These are phyloP conservation scores for Ochropacha duplaris DNA, from an alignment of 2,888 invertebrate genomes.

Conservation along the genomic window DNA sequence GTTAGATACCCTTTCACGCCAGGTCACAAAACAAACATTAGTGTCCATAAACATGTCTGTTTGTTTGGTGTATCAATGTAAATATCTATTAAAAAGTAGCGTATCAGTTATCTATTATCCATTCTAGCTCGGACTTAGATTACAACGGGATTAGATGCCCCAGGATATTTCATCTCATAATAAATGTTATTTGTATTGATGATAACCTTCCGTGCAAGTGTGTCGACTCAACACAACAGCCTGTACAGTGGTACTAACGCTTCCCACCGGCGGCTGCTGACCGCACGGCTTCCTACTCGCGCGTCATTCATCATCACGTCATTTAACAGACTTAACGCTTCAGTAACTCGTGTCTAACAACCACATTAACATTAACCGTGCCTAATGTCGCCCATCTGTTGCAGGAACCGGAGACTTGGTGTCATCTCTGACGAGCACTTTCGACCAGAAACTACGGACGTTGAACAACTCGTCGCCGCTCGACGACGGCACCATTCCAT, in stretches of 20 bases:
- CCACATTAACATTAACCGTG: neutral
- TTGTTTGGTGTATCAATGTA: too few species aligned
- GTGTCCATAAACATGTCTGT: too few species aligned
- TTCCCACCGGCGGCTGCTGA: slow-evolving; percentile 58
- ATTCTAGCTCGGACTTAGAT: too few species aligned
- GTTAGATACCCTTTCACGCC: too few species aligned
- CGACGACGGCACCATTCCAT: slow-evolving; percentile 87
- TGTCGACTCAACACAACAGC: neutral
- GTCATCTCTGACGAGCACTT: slow-evolving; percentile 91
- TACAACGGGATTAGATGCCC: too few species aligned
- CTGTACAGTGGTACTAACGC: slow-evolving; percentile 57
- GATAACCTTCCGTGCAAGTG: neutral
- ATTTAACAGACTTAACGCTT: slow-evolving; percentile 61
- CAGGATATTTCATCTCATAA: too few species aligned
- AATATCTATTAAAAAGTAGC: too few species aligned
- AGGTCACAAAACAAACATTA: too few species aligned
- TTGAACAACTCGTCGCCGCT: slow-evolving; percentile 86
- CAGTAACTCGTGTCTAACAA: slow-evolving; percentile 40
- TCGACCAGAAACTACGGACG: slow-evolving; percentile 92
- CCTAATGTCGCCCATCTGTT: slow-evolving; percentile 54
- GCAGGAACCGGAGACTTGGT: slow-evolving; percentile 92
- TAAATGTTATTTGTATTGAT: neutral
- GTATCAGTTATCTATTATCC: too few species aligned
- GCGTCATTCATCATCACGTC: slow-evolving; percentile 34
- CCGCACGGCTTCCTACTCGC: slow-evolving; percentile 66